These are phyloP conservation scores for Pachycephus smyrnensis DNA, from an alignment of 2,888 invertebrate genomes.

Conservation along the genomic window DNA sequence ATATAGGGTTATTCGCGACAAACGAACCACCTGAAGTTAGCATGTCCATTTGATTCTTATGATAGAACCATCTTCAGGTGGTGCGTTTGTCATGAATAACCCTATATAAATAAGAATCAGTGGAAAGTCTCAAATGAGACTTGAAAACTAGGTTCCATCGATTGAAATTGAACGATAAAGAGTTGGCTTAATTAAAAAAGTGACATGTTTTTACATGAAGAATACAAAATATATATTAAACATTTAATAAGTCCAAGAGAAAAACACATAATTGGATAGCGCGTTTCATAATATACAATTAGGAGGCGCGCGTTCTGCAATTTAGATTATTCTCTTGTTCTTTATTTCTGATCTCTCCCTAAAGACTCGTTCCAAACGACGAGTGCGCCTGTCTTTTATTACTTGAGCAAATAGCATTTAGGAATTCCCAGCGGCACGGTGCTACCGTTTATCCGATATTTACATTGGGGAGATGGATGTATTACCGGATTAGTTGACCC, in stretches of 20 bases:
- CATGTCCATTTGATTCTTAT: too few species aligned
- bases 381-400: neutral
- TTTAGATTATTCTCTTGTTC: neutral
- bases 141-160: neutral
- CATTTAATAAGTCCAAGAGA: neutral
- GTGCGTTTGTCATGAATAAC: too few species aligned
- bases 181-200: neutral
- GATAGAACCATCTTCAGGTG: too few species aligned
- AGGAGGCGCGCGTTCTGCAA: neutral
- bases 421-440: neutral
- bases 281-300: neutral
- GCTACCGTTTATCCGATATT: constrained; percentile 1
- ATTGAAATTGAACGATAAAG: neutral
- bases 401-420: neutral
- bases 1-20: neutral
- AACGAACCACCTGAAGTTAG: too few species aligned
- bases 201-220: neutral
- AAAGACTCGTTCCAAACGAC: neutral
- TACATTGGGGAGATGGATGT: constrained; percentile 30
- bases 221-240: neutral
- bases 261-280: neutral
- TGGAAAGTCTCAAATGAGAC: neutral
- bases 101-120: neutral
- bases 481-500: constrained; percentile 63
- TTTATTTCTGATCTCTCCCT: neutral